Evolutionary conservation across 2,797 vertebrate species (phyloP), one percentile per base, ranked within the genome.

Genomic region (Carduelis carduelis): DNA sequence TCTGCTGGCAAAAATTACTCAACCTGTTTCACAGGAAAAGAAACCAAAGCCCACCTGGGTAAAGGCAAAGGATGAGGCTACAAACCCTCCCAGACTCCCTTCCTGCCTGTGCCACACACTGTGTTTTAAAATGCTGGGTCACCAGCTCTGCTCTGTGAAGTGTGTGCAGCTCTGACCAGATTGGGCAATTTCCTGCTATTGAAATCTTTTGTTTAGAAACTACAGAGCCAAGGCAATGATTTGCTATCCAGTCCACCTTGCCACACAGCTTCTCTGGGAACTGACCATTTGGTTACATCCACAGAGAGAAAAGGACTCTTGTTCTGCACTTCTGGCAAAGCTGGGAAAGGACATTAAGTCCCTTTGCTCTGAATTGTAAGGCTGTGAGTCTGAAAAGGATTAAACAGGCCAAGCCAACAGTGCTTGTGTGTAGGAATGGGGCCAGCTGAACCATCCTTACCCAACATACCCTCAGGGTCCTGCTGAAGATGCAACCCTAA

Each of bases 151-250:
- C 27, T 85, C 76, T 43, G 37, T 32, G 72, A 83, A 93, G 63
- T 4, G 27, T 10, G 1, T 64, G 57, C 90, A 94, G 76, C 49
- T 65, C 63, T 7, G 26, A 57, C 21, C 7, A 59, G 68, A 83
- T 94, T 93, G 70, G 76, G 83, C 95, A 94, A 96, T 70, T 97
- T 97, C 96, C 96, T 96, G 95, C 88, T 65, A 92, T 95, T 94
- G 92, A 97, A 96, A 94, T 66, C 65, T 59, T 89, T 70, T 85
- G 49, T 96, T 93, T 93, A 86, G 83, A 95, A 94, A 94, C 39
- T 61, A 69, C 35, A 78, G 47, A 89, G 72, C 47, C 63, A 79
- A 92, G 52, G 76, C 21, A 66, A 82, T 34, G 16, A 66, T 88
- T 84, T 88, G 53, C 81, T 49, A 82, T 44, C 37, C 69, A 94